Evolutionary conservation across 2,888 invertebrate species (phyloP).

Genomic region (Eueremaeus valkanovi): DNA sequence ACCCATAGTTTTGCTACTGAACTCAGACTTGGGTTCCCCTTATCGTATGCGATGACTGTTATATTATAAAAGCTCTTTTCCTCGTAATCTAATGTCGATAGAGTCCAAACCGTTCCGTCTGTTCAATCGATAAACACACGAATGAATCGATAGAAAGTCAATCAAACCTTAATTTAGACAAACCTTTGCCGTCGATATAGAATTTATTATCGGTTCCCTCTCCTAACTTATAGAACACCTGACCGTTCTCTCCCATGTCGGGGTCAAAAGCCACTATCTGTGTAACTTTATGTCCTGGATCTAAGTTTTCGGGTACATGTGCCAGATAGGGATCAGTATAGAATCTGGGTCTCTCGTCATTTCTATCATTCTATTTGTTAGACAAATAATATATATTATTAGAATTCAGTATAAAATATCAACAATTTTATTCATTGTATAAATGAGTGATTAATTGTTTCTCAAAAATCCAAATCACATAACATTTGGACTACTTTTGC

Average conservation of each 20-base stretch:
- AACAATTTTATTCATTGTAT: too few relatives aligned
- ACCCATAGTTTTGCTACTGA: slow-evolving; percentile 62
- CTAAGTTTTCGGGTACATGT: slow-evolving; percentile 68
- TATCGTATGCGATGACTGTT: slow-evolving; percentile 75
- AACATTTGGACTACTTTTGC: too few relatives aligned
- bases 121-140: neutral
- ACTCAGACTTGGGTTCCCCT: slow-evolving; percentile 75
- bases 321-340: slow-evolving; percentile 75
- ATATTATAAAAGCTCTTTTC: slow-evolving; percentile 65
- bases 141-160: neutral
- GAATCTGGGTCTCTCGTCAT: slow-evolving; percentile 77
- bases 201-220: slow-evolving; percentile 58
- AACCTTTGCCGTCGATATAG: slow-evolving; percentile 69
- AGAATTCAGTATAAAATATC: too few relatives aligned
- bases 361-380: slow-evolving; percentile 51
- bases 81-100: slow-evolving; percentile 69
- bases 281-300: slow-evolving; percentile 66
- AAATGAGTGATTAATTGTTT: too few relatives aligned
- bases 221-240: slow-evolving; percentile 71
- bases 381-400: neutral
- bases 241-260: slow-evolving; percentile 77
- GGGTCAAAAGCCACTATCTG: slow-evolving; percentile 77
- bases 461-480: too few relatives aligned
- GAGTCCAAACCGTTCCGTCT: slow-evolving; percentile 73
- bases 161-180: neutral